Evolutionary conservation across 2,113 vertebrate genomes (phyloP).

Genomic region (Platichthys stellatus): DNA sequence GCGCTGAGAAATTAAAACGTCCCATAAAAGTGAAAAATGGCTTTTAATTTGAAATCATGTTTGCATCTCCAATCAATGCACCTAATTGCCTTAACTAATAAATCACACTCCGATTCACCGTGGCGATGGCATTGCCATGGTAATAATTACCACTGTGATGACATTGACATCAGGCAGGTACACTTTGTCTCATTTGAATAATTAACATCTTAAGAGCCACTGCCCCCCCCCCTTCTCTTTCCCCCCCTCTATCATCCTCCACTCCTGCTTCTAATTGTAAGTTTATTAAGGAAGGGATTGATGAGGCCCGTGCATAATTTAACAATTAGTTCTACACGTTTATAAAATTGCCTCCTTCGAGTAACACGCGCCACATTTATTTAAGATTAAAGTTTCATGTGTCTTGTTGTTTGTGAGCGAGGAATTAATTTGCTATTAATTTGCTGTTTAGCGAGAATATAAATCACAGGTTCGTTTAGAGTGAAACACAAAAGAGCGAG

Average conservation of each 20-base stretch:
- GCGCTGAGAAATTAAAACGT: conserved; percentile 33
- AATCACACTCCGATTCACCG: conserved; percentile 89
- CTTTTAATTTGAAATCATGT: conserved; percentile 91
- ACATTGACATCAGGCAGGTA: conserved; percentile 82
- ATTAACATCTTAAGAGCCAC: conserved; percentile 80
- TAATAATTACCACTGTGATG: conserved; percentile 84
- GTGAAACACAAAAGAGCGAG: too few species aligned
- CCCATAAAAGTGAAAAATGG: conserved; percentile 39
- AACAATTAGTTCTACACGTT: conserved; percentile 81
- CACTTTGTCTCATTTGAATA: conserved; percentile 83
- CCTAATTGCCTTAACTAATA: conserved; percentile 96
- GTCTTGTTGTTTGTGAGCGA: too few species aligned
- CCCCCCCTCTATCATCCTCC: conserved; percentile 39
- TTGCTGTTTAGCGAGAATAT: too few species aligned
- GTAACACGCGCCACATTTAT: conserved; percentile 87
- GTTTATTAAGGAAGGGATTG: conserved; percentile 80
- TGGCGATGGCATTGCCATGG: conserved; percentile 86
- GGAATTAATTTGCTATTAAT: too few species aligned
- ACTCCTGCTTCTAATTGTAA: conserved; percentile 77
- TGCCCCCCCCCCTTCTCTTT: conserved; percentile 39
- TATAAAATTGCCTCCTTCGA: conserved; percentile 85
- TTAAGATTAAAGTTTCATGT: conserved; percentile 29
- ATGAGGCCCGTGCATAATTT: conserved; percentile 81
- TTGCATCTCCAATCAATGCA: conserved; percentile 93
- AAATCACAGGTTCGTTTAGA: too few species aligned